phyloP scores from a whole-genome alignment of 2,113 vertebrate species.

The Sorex araneus region DNA sequence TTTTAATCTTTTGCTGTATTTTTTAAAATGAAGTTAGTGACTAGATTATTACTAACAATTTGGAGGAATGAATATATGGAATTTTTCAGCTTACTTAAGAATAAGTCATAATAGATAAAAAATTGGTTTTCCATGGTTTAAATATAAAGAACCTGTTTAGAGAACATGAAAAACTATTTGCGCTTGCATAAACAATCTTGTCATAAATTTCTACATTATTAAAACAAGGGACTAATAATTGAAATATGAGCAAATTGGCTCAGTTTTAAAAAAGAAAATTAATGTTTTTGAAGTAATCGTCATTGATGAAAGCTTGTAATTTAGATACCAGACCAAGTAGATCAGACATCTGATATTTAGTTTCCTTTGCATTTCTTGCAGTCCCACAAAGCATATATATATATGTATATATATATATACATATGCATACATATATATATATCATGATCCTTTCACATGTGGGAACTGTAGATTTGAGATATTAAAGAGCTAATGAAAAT shows the following conservation, averaged over 20 bases:
- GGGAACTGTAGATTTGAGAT: background rate
- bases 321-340: background rate
- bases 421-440: too few species aligned
- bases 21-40: background rate
- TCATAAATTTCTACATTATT: background rate
- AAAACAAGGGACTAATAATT: background rate
- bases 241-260: background rate
- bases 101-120: background rate
- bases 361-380: background rate
- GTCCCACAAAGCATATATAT: too few species aligned
- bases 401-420: too few species aligned
- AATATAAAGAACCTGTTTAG: background rate
- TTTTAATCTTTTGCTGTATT: background rate
- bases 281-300: background rate
- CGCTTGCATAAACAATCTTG: background rate
- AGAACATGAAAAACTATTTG: background rate
- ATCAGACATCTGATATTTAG: background rate
- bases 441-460: background rate
- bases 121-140: background rate
- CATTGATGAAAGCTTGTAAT: background rate
- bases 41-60: background rate
- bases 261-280: background rate
- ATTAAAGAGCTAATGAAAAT: background rate
- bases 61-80: background rate
- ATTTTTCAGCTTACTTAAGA: constrained; percentile 3